Evolutionary conservation across 2,888 invertebrate genomes (phyloP).

Genomic region (Buathra laborator): DNA sequence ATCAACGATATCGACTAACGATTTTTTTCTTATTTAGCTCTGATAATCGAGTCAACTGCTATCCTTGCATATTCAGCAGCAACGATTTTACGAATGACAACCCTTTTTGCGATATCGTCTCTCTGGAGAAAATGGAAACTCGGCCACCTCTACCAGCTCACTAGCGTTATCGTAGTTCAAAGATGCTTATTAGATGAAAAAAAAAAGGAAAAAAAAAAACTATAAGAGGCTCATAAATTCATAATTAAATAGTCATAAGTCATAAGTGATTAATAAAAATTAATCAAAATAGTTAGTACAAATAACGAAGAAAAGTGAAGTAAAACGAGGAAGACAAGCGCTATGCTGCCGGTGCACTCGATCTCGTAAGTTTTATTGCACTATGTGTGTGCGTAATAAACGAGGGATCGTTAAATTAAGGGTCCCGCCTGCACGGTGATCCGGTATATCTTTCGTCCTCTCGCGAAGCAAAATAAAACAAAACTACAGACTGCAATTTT

Average conservation of each 20-base stretch:
- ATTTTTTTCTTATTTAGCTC: slow-evolving; percentile 9
- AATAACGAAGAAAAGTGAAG: slow-evolving; percentile 17
- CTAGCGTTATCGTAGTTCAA: slow-evolving; percentile 13
- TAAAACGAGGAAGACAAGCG: slow-evolving; percentile 16
- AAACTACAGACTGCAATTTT: slow-evolving; percentile 77
- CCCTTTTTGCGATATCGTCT: too few relatives aligned
- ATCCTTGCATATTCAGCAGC: too few relatives aligned
- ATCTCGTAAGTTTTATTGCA: slow-evolving; percentile 11
- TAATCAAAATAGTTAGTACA: slow-evolving; percentile 60
- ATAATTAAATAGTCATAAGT: not conserved
- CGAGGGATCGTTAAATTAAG: not conserved
- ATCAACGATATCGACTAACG: slow-evolving; percentile 30
- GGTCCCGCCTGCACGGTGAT: slow-evolving; percentile 53
- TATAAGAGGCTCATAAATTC: slow-evolving; percentile 34
- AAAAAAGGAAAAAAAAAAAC: not conserved
- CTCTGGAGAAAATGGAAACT: slow-evolving; percentile 1
- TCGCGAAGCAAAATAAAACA: slow-evolving; percentile 24
- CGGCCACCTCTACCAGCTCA: slow-evolving; percentile 25
- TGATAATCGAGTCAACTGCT: too few relatives aligned
- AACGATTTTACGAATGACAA: too few relatives aligned
- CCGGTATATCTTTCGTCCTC: slow-evolving; percentile 35
- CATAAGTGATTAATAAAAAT: slow-evolving; percentile 31
- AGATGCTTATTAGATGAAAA: slow-evolving; percentile 12
- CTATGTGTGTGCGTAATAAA: not conserved
- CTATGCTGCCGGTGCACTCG: slow-evolving; percentile 53